Evolutionary conservation across 2,113 vertebrate genomes (phyloP), one percentile per base, ranked within the genome.

Genomic region (Leucopsar rothschildi): DNA sequence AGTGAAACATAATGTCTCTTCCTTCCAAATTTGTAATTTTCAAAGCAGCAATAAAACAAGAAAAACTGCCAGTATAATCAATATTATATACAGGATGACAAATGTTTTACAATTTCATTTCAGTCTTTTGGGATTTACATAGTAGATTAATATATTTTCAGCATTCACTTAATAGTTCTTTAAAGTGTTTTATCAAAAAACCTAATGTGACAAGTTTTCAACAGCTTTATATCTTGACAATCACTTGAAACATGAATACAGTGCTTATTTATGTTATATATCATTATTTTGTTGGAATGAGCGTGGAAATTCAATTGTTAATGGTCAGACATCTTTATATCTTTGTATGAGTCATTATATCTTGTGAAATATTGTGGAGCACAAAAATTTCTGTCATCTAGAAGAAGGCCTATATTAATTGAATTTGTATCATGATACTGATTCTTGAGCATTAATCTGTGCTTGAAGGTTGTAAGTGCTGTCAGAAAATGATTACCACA

Each of bases 61-160:
- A 71, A 35, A 88, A 92, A 86, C 61, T 96, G 89, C 93, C 85
- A 90, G 69, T 75, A 94, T 82, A 96, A 94, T 95, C 91, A 88
- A 78, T 94, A 82, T 70, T 90, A 78, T 89, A 29, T 80, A 39
- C 70, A 88, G 50, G 18, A 71, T 92, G 76, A 82, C 53, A 96
- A 93, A 93, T 87, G 37, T 73, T 92, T 92, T 86, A 42, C 63
- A 87, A 70, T 96, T 95, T 86, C 11, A 86, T 47, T 93, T 90
- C 76, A 80, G 42, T 82, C 85, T 90, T 87, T 82, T 77, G 72
- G 35, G 83, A 79, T 94, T 90, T 70, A 47, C 40, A 50, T 19
- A 61, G 86, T 78, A 82, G 23, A 33, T 72, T 88, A 68, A 80
- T 85, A 42, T 86, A 92, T 86, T 93, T 84, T 60, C 59, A 85